phyloP scores from a whole-genome alignment of 1,140 invertebrate genomes.

The Drosophila fuyamai region DNA sequence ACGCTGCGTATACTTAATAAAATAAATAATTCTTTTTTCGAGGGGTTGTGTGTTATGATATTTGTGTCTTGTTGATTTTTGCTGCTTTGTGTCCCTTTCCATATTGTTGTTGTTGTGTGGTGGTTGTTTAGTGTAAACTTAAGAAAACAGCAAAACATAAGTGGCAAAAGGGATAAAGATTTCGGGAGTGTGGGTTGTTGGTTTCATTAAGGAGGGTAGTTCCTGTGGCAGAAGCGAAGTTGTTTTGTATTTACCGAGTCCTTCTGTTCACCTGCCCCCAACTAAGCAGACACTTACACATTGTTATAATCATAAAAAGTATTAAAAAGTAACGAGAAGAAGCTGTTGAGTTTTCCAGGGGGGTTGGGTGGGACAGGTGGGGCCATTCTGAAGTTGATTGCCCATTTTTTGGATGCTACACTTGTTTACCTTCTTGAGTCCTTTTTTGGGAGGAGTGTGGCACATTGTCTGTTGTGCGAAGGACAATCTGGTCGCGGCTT shows the following conservation, averaged over 20 bases:
- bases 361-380: constrained; percentile 53
- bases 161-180: constrained; percentile 64
- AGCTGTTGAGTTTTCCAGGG: constrained; percentile 9
- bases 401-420: constrained; percentile 76
- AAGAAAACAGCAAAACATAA: constrained; percentile 61
- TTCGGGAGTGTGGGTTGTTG: constrained; percentile 4
- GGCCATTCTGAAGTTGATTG: constrained; percentile 76
- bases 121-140: constrained; percentile 73
- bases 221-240: constrained; percentile 48
- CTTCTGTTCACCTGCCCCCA: background rate
- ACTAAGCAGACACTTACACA: constrained; percentile 66
- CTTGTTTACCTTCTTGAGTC: constrained; percentile 68
- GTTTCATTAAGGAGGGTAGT: constrained; percentile 63
- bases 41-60: constrained; percentile 44
- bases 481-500: constrained; percentile 68
- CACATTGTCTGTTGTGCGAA: constrained; percentile 17
- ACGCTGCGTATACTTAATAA: constrained; percentile 71
- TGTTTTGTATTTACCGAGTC: constrained; percentile 70
- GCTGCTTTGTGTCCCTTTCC: constrained; percentile 18
- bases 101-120: constrained; percentile 18
- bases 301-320: constrained; percentile 81
- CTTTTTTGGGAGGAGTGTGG: background rate
- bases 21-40: constrained; percentile 53
- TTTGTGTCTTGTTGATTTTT: constrained; percentile 46
- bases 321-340: constrained; percentile 73